Evolutionary conservation across 1,140 invertebrate species (phyloP).

Genomic region (Choristoneura fumiferana): DNA sequence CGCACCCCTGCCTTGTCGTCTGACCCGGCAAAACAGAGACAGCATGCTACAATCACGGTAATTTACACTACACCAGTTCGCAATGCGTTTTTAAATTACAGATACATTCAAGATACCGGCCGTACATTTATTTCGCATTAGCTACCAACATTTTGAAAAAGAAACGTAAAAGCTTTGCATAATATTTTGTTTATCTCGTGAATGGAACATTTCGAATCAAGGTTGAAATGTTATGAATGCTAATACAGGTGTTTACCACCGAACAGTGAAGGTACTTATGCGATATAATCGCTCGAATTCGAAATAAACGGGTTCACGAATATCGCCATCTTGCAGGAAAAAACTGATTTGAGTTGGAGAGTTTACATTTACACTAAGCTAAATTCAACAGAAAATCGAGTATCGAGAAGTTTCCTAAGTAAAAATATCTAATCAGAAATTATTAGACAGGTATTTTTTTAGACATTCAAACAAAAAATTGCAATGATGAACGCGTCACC

Average conservation of each 20-base stretch:
- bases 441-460: too few species aligned
- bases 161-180: conserved; percentile 9
- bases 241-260: neutral
- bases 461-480: too few species aligned
- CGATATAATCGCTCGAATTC: neutral
- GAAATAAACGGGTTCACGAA: too few species aligned
- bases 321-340: too few species aligned
- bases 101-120: conserved; percentile 43
- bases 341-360: too few species aligned
- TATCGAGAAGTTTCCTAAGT: too few species aligned
- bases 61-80: conserved; percentile 36
- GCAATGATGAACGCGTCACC: too few species aligned
- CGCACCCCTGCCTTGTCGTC: neutral
- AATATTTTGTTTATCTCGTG: neutral
- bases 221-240: neutral
- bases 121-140: conserved; percentile 59
- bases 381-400: too few species aligned
- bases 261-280: neutral
- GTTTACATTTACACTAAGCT: too few species aligned
- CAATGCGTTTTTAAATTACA: conserved; percentile 34
- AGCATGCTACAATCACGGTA: conserved; percentile 10
- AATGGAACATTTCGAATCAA: conserved; percentile 3
- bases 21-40: conserved; percentile 4
- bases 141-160: conserved; percentile 29
- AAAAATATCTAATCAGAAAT: too few species aligned